Base-by-base conservation (phyloP, 2,113 vertebrate genomes). In the Ancistrus triradiatus region DNA sequence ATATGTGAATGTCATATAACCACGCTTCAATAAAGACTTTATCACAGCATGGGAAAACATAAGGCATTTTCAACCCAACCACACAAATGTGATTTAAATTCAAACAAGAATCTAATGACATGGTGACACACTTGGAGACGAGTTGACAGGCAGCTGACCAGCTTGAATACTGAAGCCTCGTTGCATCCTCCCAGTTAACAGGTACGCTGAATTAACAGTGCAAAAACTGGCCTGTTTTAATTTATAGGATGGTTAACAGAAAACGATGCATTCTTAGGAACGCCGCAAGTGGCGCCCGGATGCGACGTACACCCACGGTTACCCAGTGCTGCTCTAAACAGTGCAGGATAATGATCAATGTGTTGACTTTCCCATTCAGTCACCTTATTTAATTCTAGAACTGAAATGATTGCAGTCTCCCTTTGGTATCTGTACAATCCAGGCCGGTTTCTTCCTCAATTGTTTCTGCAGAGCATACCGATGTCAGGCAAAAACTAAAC, bases 341-440 rank as follows among this genome's bases (percentile, higher is more conserved):
- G n/a, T n/a, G n/a, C n/a, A n/a, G n/a, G n/a, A n/a, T n/a, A n/a
- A n/a, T n/a, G n/a, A n/a, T n/a, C n/a, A n/a, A n/a, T n/a, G n/a
- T n/a, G n/a, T n/a, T n/a, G n/a, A n/a, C n/a, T n/a, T n/a, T n/a
- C n/a, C n/a, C n/a, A n/a, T n/a, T n/a, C n/a, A 3, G 11, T 63
- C 27, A 61, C 38, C 13, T 19, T 42, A 21, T 60, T n/a, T 68
- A 18, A 27, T 49, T 19, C 15, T 46, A 57, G 31, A 65, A 60
- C 31, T 65, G 63, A 73, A 68, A 69, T 31, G 38, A 83, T 70
- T 72, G 68, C 74, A 78, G 63, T 46, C 70, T 28, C 80, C 70
- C 78, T 87, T 86, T 85, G 86, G 84, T 82, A 80, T 84, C 40
- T 76, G 46, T 80, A 66, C 48, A 28, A 69, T 76, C 70, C 42